Evolutionary conservation across 2,888 invertebrate species (phyloP).

Genomic region (Portevinia maculata): DNA sequence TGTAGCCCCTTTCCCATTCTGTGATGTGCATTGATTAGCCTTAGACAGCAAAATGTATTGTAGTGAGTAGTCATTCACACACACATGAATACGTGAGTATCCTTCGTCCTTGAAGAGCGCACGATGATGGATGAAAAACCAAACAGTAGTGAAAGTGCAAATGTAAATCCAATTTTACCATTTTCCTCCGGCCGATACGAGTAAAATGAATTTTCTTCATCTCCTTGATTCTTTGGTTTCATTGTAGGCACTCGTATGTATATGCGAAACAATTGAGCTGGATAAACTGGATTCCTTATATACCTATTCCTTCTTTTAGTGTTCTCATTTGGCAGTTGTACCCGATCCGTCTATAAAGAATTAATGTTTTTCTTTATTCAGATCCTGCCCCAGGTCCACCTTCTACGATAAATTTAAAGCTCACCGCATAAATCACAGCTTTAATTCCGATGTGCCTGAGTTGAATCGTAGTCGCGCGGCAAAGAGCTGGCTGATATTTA

Average conservation of each 20-base stretch:
- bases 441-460: slow-evolving; percentile 25
- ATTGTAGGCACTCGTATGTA: slow-evolving; percentile 9
- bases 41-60: slow-evolving; percentile 44
- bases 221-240: slow-evolving; percentile 14
- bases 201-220: slow-evolving; percentile 70
- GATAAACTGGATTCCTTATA: slow-evolving; percentile 51
- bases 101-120: slow-evolving; percentile 17
- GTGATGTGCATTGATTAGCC: slow-evolving; percentile 62
- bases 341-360: slow-evolving; percentile 43
- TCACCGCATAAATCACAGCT: slow-evolving; percentile 53
- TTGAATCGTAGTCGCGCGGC: background rate
- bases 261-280: slow-evolving; percentile 54
- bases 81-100: background rate
- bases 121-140: slow-evolving; percentile 59
- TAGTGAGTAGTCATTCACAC: background rate
- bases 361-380: slow-evolving; percentile 39
- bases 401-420: slow-evolving; percentile 48
- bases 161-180: slow-evolving; percentile 65
- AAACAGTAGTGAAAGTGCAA: slow-evolving; percentile 48
- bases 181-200: slow-evolving; percentile 23
- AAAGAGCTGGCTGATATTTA: slow-evolving; percentile 9
- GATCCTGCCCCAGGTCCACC: slow-evolving; percentile 31
- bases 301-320: slow-evolving; percentile 4
- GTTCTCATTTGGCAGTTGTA: slow-evolving; percentile 44
- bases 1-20: slow-evolving; percentile 8